Base-by-base conservation (phyloP, 1,140 invertebrate genomes). In the Drosophila pseudoananassae region DNA sequence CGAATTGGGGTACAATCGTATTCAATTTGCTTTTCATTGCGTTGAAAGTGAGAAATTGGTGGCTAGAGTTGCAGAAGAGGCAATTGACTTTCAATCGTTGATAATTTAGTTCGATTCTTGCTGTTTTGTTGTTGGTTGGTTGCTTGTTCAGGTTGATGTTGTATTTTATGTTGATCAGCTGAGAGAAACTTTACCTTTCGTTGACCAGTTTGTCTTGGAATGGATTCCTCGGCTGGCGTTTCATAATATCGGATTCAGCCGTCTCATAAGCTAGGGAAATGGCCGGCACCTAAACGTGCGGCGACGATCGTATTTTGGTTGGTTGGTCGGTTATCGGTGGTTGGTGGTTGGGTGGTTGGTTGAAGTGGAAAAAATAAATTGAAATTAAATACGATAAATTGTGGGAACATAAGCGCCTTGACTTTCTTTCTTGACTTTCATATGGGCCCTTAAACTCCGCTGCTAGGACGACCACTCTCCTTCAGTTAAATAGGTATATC, bases 161-260 rank as follows among this genome's bases (percentile, higher is more conserved):
- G 70, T 64, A 54, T 59, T 58, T 68, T 31, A 69, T 73, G 51
- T 59, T 63, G 57, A 64, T 50, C 65, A 76, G 75, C 68, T 78
- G 79, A 90, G 79, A 75, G 81, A 87, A 83, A 89, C 75, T 92
- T 96, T 97, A 98, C 97, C 98, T 98, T 95, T 99, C 97, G 93
- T 99, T 99, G 92, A 99, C 98, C 92, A 99, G 95, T 94, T 98
- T 98, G 95, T 99, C 98, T 92, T 94, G 95, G 93, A 96, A 94
- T 92, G 98, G 97, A 93, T 99, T 98, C 96, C 99, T 96, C 93
- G 99, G 99, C 93, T 96, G 96, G 93, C 98, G 96, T 95, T 99
- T 99, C 99, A 99, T 99, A 94, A 99, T 99, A 96, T 99, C 99
- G 93, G 97, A 98, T 94, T 99, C 99, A 91, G 99, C 98, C 94